These are phyloP conservation scores for Lucinisca nassula DNA, from an alignment of 2,888 invertebrate genomes.

Conservation along the genomic window DNA sequence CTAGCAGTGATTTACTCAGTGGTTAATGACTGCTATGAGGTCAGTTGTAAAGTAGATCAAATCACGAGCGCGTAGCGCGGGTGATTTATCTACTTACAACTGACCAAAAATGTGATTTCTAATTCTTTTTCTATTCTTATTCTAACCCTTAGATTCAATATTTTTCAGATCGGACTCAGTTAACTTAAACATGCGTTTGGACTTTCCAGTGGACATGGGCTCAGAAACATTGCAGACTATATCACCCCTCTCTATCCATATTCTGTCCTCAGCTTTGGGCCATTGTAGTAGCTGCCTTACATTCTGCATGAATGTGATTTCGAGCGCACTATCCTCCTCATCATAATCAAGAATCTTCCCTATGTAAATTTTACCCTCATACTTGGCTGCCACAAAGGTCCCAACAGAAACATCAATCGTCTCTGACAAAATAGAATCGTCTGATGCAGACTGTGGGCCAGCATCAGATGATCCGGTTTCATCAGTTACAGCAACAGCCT, in stretches of 20 bases:
- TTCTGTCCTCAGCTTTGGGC: constrained; percentile 22
- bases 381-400: neutral
- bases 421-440: neutral
- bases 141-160: neutral
- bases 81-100: too few relatives aligned
- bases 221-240: neutral
- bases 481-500: too few relatives aligned
- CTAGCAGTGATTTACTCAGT: too few relatives aligned
- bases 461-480: neutral
- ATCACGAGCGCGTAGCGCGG: too few relatives aligned
- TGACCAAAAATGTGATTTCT: too few relatives aligned
- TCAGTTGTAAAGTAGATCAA: too few relatives aligned
- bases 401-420: constrained; percentile 2
- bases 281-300: neutral
- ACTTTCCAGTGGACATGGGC: neutral
- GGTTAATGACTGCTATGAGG: too few relatives aligned
- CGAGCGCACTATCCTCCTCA: neutral
- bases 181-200: neutral
- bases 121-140: too few relatives aligned
- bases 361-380: neutral
- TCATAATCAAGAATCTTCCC: neutral
- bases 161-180: neutral
- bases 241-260: constrained; percentile 16
- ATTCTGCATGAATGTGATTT: constrained; percentile 32
- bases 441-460: neutral